Conservation (phyloP, 2,797 vertebrate genomes). For the Eulemur rubriventer region DNA sequence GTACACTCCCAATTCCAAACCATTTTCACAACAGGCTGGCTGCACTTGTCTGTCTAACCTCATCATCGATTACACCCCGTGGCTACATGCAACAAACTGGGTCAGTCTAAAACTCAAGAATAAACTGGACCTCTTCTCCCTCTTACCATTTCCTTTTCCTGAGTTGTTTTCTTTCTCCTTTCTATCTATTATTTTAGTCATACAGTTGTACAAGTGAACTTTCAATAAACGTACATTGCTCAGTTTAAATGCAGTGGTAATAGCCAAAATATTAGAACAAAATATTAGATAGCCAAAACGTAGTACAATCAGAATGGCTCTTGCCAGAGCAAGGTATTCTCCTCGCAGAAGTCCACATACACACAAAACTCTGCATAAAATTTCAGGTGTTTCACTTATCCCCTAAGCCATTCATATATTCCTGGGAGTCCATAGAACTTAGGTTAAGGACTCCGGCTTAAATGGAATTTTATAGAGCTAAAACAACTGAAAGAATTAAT, state of each 20-base stretch:
- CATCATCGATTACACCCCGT: not conserved
- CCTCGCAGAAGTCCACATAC: not conserved
- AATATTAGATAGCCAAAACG: not conserved
- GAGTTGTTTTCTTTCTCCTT: not conserved
- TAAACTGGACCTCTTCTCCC: not conserved
- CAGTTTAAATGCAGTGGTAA: not conserved
- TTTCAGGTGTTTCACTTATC: not conserved
- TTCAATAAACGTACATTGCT: not conserved
- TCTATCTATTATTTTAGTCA: not conserved
- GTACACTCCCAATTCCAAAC: not conserved
- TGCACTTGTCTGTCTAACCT: not conserved
- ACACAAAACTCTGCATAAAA: not conserved
- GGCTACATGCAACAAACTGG: not conserved
- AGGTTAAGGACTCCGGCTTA: not conserved
- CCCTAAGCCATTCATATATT: not conserved
- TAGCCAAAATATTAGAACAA: not conserved
- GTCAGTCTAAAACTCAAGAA: not conserved
- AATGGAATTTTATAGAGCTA: not conserved
- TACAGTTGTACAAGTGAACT: not conserved
- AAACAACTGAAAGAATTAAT: not conserved
- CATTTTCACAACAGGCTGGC: not conserved
- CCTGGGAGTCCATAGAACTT: not conserved
- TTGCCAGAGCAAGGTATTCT: not conserved
- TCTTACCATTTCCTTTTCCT: not conserved
- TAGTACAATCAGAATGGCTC: not conserved